These are phyloP conservation scores for Rhincodon typus DNA, from an alignment of 2,797 vertebrate species.

Conservation along the genomic window DNA sequence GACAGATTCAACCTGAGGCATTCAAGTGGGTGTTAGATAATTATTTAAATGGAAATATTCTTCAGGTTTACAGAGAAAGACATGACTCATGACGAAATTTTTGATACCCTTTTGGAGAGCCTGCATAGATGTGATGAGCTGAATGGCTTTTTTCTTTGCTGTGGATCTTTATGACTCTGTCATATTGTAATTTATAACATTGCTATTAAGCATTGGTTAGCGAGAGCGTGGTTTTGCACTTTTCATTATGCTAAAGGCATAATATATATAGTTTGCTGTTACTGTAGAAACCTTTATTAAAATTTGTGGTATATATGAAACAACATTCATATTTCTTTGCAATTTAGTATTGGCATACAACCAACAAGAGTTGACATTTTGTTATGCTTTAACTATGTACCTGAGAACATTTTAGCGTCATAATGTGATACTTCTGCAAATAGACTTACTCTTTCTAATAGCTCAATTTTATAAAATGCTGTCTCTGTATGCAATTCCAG, in stretches of 20 bases:
- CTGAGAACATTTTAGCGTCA: background rate
- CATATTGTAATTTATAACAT: background rate
- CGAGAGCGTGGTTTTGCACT: background rate
- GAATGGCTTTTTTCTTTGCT: too few species aligned
- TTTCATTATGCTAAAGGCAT: background rate
- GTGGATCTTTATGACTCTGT: too few species aligned
- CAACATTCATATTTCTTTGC: background rate
- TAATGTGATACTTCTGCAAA: background rate
- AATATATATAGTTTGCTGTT: background rate
- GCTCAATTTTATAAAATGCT: background rate
- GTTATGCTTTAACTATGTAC: background rate
- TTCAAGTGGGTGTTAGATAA: too few species aligned
- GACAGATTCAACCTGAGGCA: too few species aligned
- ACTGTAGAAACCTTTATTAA: background rate
- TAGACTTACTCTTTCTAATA: background rate
- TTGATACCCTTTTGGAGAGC: too few species aligned
- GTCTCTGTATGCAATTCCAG: background rate
- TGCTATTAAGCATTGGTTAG: background rate
- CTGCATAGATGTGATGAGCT: too few species aligned
- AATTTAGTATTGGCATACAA: background rate
- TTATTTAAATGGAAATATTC: too few species aligned
- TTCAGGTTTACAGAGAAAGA: too few species aligned
- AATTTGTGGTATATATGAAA: background rate
- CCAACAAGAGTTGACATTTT: background rate
- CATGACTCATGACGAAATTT: too few species aligned